Base-by-base conservation (phyloP, 2,113 vertebrate genomes). In the Psilopsiagon aymara region DNA sequence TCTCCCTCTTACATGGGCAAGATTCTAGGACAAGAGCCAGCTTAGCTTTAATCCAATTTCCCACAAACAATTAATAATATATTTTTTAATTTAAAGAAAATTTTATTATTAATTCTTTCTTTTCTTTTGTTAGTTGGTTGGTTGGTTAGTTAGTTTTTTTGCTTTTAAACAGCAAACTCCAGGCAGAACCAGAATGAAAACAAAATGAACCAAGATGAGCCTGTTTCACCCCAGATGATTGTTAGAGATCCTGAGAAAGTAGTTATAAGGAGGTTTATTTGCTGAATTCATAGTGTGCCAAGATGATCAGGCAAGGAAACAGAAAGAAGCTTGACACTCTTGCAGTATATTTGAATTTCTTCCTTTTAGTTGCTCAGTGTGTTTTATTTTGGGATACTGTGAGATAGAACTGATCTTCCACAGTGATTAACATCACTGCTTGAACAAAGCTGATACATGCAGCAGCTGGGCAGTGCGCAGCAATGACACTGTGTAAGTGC, bases 241-340 rank as follows among this genome's bases (percentile, higher is more conserved):
- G 10, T 44, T 59, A 55, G 47, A 49, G 43, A 64, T 39, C 19
- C 18, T 60, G 23, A 90, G 39, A 57, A 17, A 59, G 7, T 14
- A 6, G 20, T 59, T 13, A 27, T 57, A n/a, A 69, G 7, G 39
- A 43, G 7, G 35, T 15, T 29, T 29, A 52, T 10, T 43, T 77
- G 43, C 27, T 49, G 37, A 28, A 23, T 59, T 46, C 57, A 39
- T 44, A 70, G 37, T 21, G 17, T n/a, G 28, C 33, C 25, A 25
- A 44, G 35, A 39, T 71, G 16, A 9, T 7, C 43, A 31, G 43
- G 17, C 13, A 64, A 92, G 27, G 43, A 76, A 87, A 35, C 28
- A 21, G 16, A 3, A 27, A 66, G n/a, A 39, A 73, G 9, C 41
- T 28, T 43, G 41, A 37, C 18, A 17, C 9, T 0, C 0, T 33